Evolutionary conservation across 2,797 vertebrate species (phyloP), one percentile per base, ranked within the genome.

Genomic region (Myotis myotis): DNA sequence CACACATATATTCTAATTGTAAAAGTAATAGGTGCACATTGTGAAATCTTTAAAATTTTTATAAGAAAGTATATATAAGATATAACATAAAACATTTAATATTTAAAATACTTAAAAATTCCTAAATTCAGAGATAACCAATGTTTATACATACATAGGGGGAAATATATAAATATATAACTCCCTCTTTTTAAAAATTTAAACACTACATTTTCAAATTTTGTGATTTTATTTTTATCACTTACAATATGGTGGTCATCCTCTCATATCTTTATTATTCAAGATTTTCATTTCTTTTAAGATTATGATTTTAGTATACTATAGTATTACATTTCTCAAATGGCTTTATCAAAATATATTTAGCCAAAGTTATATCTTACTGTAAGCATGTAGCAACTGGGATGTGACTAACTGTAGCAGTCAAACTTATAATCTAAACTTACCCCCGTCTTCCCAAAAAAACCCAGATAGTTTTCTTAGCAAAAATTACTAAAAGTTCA

Each of bases 61-160:
- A 1, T 64, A 87, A 78, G 36, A 72, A 84, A 23, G 0, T 19
- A 49, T 51, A 16, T 38, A 20, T 66, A 66, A 88, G 33, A 78
- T 85, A 38, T 41, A 66, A 25, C 10, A 60, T 25, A 38, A 90
- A 68, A 36, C 36, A 68, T 38, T 91, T 85, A 44, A 47, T 36
- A 62, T 75, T 94, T 74, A 17, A 88, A 74, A 83, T 36, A 62
- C 70, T 94, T 78, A 13, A 86, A 74, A 83, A 71, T 75, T 11
- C 25, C 30, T 68, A 86, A 75, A 19, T 5, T 38, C 10, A 76
- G 20, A 86, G 1, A 47, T 19, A 74, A 87, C 1, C 3, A 20
- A 60, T 75, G 9, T 60, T 87, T 8, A 70, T 62, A 60, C 49
- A n/a, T 38, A 79, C 25, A 62, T n/a, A 83, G 1, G 8, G 23